phyloP scores from a whole-genome alignment of 92 coral and sea anemone species.

The Hydrozoanthus gracilis region DNA sequence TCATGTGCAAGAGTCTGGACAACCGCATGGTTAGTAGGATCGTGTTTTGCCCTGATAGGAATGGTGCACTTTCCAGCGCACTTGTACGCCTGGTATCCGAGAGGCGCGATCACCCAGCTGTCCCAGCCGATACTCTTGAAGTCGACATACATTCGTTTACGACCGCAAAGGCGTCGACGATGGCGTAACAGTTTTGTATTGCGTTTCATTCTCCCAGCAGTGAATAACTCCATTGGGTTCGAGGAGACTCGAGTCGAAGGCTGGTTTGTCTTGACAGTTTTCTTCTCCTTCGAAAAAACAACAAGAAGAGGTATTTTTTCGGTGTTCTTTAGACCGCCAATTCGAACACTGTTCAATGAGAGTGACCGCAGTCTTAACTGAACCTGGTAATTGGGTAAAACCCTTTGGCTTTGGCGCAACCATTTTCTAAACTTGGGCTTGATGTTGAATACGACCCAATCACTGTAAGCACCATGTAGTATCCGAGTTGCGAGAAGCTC shows the following conservation, averaged over 20 bases:
- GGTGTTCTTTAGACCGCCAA: constrained; percentile 12
- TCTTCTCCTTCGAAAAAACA: constrained; percentile 37
- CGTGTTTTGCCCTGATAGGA: constrained; percentile 81
- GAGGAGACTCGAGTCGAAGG: neutral
- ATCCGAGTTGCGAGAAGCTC: constrained; percentile 22
- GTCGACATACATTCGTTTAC: constrained; percentile 78
- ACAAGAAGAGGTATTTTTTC: constrained; percentile 29
- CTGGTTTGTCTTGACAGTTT: constrained; percentile 7
- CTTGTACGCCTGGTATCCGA: constrained; percentile 86
- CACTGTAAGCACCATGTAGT: constrained; percentile 27
- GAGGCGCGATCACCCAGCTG: constrained; percentile 93
- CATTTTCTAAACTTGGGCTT: constrained; percentile 37
- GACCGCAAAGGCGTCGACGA: constrained; percentile 70
- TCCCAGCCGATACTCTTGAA: constrained; percentile 88
- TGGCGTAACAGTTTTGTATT: constrained; percentile 57
- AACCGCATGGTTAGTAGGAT: constrained; percentile 95
- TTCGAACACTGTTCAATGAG: neutral
- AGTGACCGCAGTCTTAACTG: constrained; percentile 25
- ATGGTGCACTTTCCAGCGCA: constrained; percentile 88
- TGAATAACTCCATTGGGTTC: constrained; percentile 17
- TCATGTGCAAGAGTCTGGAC: constrained; percentile 88
- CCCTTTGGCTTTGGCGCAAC: constrained; percentile 25
- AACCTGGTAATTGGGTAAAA: constrained; percentile 19
- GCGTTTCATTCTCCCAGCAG: constrained; percentile 40
- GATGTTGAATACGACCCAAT: constrained; percentile 35